These are phyloP conservation scores for Brachionus rotundiformis DNA, from an alignment of 1,140 invertebrate species.

Conservation along the genomic window DNA sequence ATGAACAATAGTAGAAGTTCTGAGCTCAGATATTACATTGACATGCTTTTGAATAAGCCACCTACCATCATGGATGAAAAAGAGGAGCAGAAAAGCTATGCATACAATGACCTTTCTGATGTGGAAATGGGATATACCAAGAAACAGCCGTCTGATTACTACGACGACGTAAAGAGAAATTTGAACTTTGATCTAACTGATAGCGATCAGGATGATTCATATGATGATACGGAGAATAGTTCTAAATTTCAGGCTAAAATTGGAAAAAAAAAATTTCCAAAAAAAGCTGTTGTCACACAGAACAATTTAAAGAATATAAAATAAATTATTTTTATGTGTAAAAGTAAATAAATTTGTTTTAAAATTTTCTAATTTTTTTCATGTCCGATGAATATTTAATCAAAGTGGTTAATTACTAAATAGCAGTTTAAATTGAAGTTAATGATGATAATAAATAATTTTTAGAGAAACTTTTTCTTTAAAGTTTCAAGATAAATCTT, in stretches of 20 bases:
- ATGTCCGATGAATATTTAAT: too few species aligned
- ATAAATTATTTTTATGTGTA: background rate
- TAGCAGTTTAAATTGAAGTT: too few species aligned
- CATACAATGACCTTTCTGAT: conserved; percentile 33
- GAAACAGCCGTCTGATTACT: conserved; percentile 39
- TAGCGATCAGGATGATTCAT: background rate
- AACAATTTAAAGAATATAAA: background rate
- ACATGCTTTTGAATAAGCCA: conserved; percentile 6
- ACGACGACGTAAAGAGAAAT: conserved; percentile 46
- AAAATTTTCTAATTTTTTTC: too few species aligned
- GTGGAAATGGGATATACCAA: conserved; percentile 10
- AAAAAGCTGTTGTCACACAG: background rate
- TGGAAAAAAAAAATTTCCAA: background rate
- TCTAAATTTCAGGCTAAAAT: background rate
- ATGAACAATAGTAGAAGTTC: conserved; percentile 12
- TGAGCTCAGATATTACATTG: conserved; percentile 38
- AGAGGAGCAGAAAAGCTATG: background rate
- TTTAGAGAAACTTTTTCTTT: too few species aligned
- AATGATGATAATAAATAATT: too few species aligned
- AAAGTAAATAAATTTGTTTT: background rate
- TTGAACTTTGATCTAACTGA: conserved; percentile 33
- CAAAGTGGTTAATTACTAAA: too few species aligned
- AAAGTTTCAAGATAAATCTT: too few species aligned
- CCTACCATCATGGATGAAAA: background rate
- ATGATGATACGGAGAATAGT: conserved; percentile 27